Evolutionary conservation across 1,140 invertebrate genomes (phyloP), one percentile per base, ranked within the genome.

Genomic region (Metopolophium dirhodum): DNA sequence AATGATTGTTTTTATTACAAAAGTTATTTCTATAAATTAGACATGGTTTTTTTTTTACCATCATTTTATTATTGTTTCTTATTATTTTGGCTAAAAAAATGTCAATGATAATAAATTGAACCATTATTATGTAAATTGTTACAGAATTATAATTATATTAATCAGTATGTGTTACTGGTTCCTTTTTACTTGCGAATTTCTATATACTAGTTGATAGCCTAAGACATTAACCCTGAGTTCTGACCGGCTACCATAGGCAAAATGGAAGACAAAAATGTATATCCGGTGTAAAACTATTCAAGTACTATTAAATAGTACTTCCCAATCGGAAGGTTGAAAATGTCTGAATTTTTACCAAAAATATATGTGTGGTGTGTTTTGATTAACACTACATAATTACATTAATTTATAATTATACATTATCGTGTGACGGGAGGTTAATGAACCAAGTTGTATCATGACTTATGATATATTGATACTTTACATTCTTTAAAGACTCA

Each of bases 1-100:
- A 93, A 93, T 85, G 41, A 85, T 92, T 49, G 91, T 93, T 93
- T 92, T 54, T 85, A 93, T 92, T 92, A 92, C 11, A 91, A 57
- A 89, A 37, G 87, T 89, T 90, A 57, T 54, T 54, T 89, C 8
- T 37, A 89, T 54, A 37, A 35, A 89, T 35, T 54, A 89, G 8
- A 86, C 11, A 45, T 30, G 26, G 30, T 86, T 86, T 47, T 83
- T 82, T 37, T 41, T 41, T 37, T 41, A 30, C 26, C 57, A 61
- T 30, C 22, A 11, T 61, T 11, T 26, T 11, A 26, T 14, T n/a
- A 18, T n/a, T 68, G 61, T 68, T n/a, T 4, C 30, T 6, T 68
- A 68, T n/a, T 68, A 68, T 68, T 68, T n/a, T n/a, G 61, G n/a
- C 30, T n/a, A 68, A 68, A 68, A n/a, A 14, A 68, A 68, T 18